Percentiles rank a stretch among this genome's conserved stretches.
These are phyloP conservation scores for Tiphia femorata DNA, from an alignment of 2,888 invertebrate species.

Conservation along the genomic window DNA sequence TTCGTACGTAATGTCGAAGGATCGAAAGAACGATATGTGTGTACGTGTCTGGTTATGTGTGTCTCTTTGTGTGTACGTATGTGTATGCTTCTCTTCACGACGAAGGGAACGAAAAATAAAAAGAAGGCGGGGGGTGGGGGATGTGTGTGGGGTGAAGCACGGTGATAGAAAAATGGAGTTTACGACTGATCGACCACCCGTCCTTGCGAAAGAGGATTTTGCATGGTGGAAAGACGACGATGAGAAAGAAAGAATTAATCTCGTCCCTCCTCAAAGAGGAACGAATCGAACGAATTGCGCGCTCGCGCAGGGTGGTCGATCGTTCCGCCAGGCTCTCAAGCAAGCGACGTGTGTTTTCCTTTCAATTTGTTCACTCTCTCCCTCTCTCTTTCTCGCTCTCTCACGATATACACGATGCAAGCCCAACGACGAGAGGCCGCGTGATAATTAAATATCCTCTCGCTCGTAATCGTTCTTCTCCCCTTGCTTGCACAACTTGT, in stretches of 20 bases:
- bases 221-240: no score
- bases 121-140: no score
- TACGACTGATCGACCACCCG: no score
- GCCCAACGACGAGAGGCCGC: slow-evolving; percentile 23
- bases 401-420: slow-evolving; percentile 32
- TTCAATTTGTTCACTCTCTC: no score
- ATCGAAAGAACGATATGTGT: slow-evolving; percentile 53
- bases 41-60: neutral
- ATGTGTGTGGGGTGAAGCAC: no score
- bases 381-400: slow-evolving; percentile 3
- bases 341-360: slow-evolving; percentile 40
- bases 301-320: no score
- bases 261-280: no score
- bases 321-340: slow-evolving; percentile 42
- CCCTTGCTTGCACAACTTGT: neutral
- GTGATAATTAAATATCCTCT: neutral
- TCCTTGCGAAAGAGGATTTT: no score
- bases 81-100: neutral
- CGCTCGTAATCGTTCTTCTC: neutral
- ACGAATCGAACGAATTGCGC: neutral
- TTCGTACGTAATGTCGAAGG: slow-evolving; percentile 56
- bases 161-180: no score
- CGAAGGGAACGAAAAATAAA: no score
- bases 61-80: neutral
- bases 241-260: no score